Conservation (phyloP, 2,797 vertebrate genomes). For the Rhinatrema bivittatum region DNA sequence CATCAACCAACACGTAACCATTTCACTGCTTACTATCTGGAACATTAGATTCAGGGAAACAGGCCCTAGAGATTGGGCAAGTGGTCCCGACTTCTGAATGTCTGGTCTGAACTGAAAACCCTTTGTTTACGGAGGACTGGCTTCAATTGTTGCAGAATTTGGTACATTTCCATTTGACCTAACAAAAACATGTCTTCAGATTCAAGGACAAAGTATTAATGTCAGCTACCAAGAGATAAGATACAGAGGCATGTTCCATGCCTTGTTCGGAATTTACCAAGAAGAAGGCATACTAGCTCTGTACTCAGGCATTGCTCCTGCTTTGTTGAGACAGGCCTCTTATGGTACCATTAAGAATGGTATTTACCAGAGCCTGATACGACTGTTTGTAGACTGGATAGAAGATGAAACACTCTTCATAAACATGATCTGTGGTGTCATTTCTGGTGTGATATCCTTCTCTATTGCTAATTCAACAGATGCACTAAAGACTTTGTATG, state of each 20-base stretch:
- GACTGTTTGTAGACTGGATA: constrained; percentile 79
- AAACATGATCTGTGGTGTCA: constrained; percentile 89
- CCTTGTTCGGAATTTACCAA: constrained; percentile 79
- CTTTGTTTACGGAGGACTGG: no score
- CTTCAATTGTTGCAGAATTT: no score
- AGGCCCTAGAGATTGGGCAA: no score
- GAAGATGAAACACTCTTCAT: constrained; percentile 94
- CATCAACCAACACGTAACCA: no score
- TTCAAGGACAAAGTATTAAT: constrained; percentile 79
- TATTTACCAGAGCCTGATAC: constrained; percentile 91
- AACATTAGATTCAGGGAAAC: no score
- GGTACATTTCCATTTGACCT: constrained; percentile 91
- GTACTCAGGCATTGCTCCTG: constrained; percentile 91
- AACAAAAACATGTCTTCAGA: constrained; percentile 89
- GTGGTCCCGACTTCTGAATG: no score
- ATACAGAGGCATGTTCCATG: constrained; percentile 91
- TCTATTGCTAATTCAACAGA: constrained; percentile 89
- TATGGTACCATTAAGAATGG: constrained; percentile 97
- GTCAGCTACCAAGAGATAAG: constrained; percentile 85
- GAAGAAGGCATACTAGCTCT: constrained; percentile 83
- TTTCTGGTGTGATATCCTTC: constrained; percentile 89
- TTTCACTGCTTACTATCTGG: no score
- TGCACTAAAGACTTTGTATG: constrained; percentile 93
- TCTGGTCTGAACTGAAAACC: no score
- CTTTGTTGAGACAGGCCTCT: constrained; percentile 84